phyloP scores from a whole-genome alignment of 2,888 invertebrate species.

The Caenorhabditis auriculariae region DNA sequence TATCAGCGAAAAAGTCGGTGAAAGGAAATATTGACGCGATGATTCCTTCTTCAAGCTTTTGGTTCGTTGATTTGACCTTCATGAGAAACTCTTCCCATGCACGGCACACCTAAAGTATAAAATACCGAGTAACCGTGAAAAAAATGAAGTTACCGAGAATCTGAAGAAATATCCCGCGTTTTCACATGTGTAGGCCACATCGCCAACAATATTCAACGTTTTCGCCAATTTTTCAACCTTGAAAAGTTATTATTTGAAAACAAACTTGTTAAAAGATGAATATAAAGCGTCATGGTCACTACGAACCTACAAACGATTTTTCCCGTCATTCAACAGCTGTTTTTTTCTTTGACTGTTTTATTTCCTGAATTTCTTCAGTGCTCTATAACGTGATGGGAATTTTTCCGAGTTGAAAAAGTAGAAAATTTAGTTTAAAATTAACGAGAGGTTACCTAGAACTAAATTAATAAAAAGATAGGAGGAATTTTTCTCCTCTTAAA shows the following conservation, averaged over 20 bases:
- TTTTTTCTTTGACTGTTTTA: no score
- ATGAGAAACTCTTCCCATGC: constrained; percentile 83
- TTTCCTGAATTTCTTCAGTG: no score
- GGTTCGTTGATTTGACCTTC: constrained; percentile 64
- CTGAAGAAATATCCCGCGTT: constrained; percentile 96
- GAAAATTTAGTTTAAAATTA: no score
- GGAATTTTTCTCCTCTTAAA: no score
- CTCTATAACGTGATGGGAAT: no score
- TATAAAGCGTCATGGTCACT: no score
- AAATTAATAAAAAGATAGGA: no score
- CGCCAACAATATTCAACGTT: constrained; percentile 81
- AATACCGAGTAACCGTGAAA: background rate
- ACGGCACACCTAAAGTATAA: constrained; percentile 36
- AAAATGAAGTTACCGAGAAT: constrained; percentile 72
- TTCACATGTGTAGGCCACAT: constrained; percentile 94
- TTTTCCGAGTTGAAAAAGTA: no score
- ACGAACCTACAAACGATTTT: no score
- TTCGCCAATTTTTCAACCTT: constrained; percentile 85
- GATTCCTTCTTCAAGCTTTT: constrained; percentile 63
- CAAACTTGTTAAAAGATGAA: no score
- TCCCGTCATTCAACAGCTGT: no score
- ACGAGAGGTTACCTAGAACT: no score
- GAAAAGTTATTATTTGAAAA: constrained; percentile 21
- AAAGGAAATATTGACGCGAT: constrained; percentile 87
- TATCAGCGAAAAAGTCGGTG: constrained; percentile 85